Conservation (phyloP, 2,888 invertebrate species). For the Chaetoderma sp. region DNA sequence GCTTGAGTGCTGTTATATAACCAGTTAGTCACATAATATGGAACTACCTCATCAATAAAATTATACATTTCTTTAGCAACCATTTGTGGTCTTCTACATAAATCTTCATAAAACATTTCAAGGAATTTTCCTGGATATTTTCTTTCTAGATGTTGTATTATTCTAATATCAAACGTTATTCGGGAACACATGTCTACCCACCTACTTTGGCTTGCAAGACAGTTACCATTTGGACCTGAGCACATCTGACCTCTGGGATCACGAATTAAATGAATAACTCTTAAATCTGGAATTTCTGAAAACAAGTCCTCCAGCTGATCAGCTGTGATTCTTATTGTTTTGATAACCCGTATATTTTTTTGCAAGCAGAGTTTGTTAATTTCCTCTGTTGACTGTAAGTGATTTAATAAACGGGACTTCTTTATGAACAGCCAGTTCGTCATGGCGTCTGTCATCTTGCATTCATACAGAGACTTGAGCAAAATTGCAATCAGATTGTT, state of each 20-base stretch:
- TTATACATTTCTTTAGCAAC: neutral
- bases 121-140: neutral
- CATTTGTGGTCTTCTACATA: neutral
- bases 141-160: neutral
- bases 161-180: neutral
- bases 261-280: constrained; percentile 36
- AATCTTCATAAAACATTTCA: constrained; percentile 5
- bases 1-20: neutral
- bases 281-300: constrained; percentile 22
- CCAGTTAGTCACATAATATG: neutral
- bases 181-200: neutral
- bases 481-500: no score
- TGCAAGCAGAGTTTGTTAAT: no score
- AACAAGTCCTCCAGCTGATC: constrained; percentile 17
- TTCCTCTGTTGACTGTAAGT: no score
- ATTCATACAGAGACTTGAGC: no score
- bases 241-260: constrained; percentile 35
- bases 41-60: neutral
- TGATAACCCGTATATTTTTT: constrained; percentile 21
- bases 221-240: neutral
- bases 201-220: neutral
- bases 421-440: no score
- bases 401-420: no score
- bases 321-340: constrained; percentile 33
- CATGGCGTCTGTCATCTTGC: no score